phyloP scores from a whole-genome alignment of 2,113 vertebrate species.

The Myotis yumanensis region DNA sequence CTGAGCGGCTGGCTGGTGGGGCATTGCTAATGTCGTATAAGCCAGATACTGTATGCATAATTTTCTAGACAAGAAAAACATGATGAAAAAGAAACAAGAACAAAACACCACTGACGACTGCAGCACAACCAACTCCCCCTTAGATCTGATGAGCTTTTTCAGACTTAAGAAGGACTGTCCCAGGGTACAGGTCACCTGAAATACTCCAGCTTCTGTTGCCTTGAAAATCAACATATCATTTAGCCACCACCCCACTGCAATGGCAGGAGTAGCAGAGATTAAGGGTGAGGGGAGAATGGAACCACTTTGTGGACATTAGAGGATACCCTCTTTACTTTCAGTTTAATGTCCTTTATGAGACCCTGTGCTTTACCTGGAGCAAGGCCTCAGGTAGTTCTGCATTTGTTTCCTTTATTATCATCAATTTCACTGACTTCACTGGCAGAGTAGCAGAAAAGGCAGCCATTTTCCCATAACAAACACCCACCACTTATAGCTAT shows the following conservation, averaged over 20 bases:
- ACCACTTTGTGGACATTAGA: not conserved
- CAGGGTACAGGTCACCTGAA: not conserved
- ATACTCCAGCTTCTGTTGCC: not conserved
- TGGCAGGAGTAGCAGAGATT: not conserved
- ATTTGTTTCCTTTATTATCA: not conserved
- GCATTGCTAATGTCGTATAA: not conserved
- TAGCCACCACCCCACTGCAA: not conserved
- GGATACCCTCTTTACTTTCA: not conserved
- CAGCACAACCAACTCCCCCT: not conserved
- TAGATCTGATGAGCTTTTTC: not conserved
- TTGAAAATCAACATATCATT: not conserved
- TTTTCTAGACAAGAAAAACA: not conserved
- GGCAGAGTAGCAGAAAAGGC: not conserved
- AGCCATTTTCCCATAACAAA: not conserved
- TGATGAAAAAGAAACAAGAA: not conserved
- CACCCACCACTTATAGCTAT: not conserved
- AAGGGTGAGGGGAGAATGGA: not conserved
- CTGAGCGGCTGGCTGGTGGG: too few species aligned
- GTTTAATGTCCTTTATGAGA: not conserved
- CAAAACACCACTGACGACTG: not conserved
- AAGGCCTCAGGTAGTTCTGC: not conserved
- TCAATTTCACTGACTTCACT: not conserved
- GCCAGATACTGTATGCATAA: not conserved
- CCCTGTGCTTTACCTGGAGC: not conserved
- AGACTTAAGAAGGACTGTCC: not conserved